Evolutionary conservation across 2,113 vertebrate genomes (phyloP).

Genomic region (Equus quagga): DNA sequence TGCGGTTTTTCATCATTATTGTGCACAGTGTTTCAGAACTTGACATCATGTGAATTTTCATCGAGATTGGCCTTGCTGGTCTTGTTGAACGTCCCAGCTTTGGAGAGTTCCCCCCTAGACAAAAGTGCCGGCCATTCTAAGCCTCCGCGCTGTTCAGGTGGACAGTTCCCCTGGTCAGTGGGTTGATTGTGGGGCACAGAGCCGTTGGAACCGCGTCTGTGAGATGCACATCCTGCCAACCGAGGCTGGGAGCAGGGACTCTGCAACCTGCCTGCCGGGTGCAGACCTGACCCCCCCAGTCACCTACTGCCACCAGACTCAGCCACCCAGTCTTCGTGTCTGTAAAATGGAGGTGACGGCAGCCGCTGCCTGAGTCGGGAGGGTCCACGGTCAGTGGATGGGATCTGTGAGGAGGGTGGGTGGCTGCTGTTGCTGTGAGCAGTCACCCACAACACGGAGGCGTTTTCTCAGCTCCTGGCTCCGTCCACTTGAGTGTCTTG

Average conservation of each 20-base stretch:
- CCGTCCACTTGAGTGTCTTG: no score
- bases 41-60: not conserved
- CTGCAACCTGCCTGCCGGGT: not conserved
- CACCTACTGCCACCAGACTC: rapidly evolving
- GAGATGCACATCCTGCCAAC: not conserved
- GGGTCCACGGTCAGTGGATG: rapidly evolving
- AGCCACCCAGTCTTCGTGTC: not conserved
- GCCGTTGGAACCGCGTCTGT: rapidly evolving
- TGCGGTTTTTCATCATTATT: not conserved
- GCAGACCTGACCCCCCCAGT: not conserved
- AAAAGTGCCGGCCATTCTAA: not conserved
- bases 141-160: not conserved
- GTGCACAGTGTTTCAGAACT: slow-evolving; percentile 40
- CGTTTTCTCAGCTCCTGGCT: not conserved
- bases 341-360: not conserved
- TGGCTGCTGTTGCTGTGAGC: rapidly evolving
- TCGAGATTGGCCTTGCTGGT: not conserved
- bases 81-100: not conserved
- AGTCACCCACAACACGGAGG: not conserved
- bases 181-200: not conserved
- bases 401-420: no score
- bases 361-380: rapidly evolving
- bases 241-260: no score
- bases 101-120: not conserved
- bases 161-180: not conserved